Conservation (phyloP, 2,888 invertebrate species). For the Synergus laeviventris region DNA sequence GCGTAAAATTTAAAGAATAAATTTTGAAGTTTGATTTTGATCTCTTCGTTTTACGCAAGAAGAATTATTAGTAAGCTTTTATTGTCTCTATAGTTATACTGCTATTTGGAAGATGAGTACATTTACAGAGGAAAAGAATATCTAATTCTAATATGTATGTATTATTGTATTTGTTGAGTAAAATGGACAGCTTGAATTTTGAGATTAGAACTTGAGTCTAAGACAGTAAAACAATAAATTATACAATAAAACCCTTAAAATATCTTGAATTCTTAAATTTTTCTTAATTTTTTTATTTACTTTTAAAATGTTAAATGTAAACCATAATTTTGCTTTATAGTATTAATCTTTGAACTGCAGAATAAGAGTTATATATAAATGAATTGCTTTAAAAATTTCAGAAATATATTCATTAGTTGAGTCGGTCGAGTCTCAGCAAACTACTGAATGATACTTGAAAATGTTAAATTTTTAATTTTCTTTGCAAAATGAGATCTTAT, state of each 20-base stretch:
- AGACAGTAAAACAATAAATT: too few species aligned
- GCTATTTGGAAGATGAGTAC: too few species aligned
- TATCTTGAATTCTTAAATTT: not conserved
- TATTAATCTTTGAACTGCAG: not conserved
- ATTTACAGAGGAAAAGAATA: too few species aligned
- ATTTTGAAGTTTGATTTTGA: too few species aligned
- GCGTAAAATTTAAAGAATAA: too few species aligned
- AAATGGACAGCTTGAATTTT: too few species aligned
- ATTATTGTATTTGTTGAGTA: too few species aligned
- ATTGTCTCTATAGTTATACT: too few species aligned
- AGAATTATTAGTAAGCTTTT: too few species aligned
- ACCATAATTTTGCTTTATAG: not conserved
- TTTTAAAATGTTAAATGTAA: not conserved
- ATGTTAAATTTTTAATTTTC: not conserved
- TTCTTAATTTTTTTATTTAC: not conserved
- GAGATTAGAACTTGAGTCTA: too few species aligned
- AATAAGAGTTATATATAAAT: conserved; percentile 1
- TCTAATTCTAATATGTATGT: too few species aligned
- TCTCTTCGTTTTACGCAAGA: too few species aligned
- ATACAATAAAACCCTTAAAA: not conserved
- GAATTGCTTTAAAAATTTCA: not conserved
- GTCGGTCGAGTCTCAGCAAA: not conserved
- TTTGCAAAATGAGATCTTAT: not conserved
- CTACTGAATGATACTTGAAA: not conserved
- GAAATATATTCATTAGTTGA: not conserved